Evolutionary conservation across 2,888 invertebrate genomes (phyloP), one percentile per base, ranked within the genome.

Genomic region (Byasa hedistus): DNA sequence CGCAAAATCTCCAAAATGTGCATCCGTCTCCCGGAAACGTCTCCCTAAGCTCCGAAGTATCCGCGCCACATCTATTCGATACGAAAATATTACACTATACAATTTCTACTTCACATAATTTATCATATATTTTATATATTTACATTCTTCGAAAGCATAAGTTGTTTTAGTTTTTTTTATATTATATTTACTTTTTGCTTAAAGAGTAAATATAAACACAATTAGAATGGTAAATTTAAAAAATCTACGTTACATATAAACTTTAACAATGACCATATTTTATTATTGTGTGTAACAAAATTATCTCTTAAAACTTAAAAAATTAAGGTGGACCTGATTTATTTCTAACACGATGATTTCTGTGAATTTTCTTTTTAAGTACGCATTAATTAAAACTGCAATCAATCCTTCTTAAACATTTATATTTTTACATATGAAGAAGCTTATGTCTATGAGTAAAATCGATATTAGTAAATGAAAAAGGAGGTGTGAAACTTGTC

Each of bases 1-100:
- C 81, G 76, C 78, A 79, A 87, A 85, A 88, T 88, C 86, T 87
- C 82, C 84, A 83, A 88, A 90, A 89, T 87, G 85, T 87, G 84
- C 84, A 86, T 84, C 78, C 83, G 80, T 79, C 79, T 76, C 73
- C 76, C 82, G 86, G 86, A 84, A 85, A 86, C 84, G 85, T 86
- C 83, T 82, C 78, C 79, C 77, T 81, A 82, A 87, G 86, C 85
- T 82, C 77, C 75, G 75, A 76, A 79, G 79, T 83, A 85, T 83
- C 82, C 79, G 74, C 75, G 77, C 80, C 78, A 79, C 79, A 80
- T 82, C 79, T 74, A 83, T 80, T 86, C 86, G 85, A 88, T 89
- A 86, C 83, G 77, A 76, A 78, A 78, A 78, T 76, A 73, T 75
- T 69, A 70, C 71, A 72, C 70, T 70, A 66, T 61, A 70, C 63